phyloP scores from a whole-genome alignment of 2,888 invertebrate genomes.

The Petrophora chlorosata region DNA sequence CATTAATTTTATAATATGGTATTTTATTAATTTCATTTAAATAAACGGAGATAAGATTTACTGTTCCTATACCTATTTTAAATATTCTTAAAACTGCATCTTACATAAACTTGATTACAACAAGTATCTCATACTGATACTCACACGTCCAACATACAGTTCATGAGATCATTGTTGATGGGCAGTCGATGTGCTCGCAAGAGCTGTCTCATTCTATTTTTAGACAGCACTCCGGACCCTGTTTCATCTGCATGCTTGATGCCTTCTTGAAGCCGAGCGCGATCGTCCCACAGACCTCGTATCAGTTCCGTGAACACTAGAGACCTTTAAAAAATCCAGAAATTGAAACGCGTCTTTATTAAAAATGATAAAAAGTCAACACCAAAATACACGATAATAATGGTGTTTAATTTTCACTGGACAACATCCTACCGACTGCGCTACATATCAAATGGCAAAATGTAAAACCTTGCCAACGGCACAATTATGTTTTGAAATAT shows the following conservation, averaged over 20 bases:
- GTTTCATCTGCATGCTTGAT: conserved; percentile 67
- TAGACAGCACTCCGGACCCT: conserved; percentile 82
- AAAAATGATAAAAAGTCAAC: not conserved
- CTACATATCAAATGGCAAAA: no score
- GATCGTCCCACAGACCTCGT: conserved; percentile 89
- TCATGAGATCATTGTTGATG: conserved; percentile 86
- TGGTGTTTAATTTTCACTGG: no score
- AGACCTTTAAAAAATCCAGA: conserved; percentile 73
- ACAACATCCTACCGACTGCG: no score
- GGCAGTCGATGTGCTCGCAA: conserved; percentile 88
- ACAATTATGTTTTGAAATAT: no score
- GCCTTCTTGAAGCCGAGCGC: conserved; percentile 70
- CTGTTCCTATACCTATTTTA: no score
- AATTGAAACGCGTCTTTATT: not conserved
- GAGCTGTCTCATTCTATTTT: conserved; percentile 85
- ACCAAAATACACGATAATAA: not conserved
- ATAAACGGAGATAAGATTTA: no score
- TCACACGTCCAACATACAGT: conserved; percentile 88
- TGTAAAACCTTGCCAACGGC: no score
- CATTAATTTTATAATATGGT: no score
- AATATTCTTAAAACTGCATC: no score
- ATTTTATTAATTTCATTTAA: no score
- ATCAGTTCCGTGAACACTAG: conserved; percentile 88
- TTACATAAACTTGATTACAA: no score
- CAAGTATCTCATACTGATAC: no score